Base-by-base conservation (phyloP, 2,113 vertebrate species). In the Lophotis ruficrista region DNA sequence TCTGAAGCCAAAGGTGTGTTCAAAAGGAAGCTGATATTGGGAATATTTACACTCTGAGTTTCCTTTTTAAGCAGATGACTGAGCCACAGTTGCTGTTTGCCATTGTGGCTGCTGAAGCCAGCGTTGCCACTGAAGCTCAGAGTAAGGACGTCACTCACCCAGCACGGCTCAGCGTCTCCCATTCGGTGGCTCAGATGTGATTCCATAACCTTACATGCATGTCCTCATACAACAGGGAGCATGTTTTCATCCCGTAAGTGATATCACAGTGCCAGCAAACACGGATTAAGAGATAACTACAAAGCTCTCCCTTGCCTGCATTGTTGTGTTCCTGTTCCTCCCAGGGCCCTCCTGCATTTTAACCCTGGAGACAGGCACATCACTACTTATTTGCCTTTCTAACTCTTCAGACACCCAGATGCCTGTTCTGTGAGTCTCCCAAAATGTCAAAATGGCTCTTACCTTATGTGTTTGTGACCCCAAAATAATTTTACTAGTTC, bases 51-150 rank as follows among this genome's bases (percentile, higher is more conserved):
- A 33, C 22, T 47, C 18, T 8, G 65, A 77, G 4, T 38, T 89
- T 33, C 58, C 37, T 73, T 90, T 94, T 64, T 68, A 86, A 79
- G 60, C 31, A 92, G 61, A 33, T n/a, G 60, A 50, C 25, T 37
- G 38, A 12, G 25, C 58, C 60, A 86, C 14, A 73, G 21, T 27
- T 78, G 45, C 28, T 57, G 27, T 64, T 90, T 76, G 37, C 30
- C 78, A 53, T 24, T 81, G 61, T 24, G 0, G 0, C 51, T 73
- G 30, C 38, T 87, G 70, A 64, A 76, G 31, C 9, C 27, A 20
- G 28, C 5, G 3, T 8, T 0, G 0, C 18, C 2, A 4, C n/a
- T 43, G 60, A 70, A 64, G 53, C 37, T 58, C 25, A 33, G 47
- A 61, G 16, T 24, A 37, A 82, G 45, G 57, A 43, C 35, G 38